Evolutionary conservation across 2,888 invertebrate species (phyloP).

Genomic region (Brassicogethes aeneus): DNA sequence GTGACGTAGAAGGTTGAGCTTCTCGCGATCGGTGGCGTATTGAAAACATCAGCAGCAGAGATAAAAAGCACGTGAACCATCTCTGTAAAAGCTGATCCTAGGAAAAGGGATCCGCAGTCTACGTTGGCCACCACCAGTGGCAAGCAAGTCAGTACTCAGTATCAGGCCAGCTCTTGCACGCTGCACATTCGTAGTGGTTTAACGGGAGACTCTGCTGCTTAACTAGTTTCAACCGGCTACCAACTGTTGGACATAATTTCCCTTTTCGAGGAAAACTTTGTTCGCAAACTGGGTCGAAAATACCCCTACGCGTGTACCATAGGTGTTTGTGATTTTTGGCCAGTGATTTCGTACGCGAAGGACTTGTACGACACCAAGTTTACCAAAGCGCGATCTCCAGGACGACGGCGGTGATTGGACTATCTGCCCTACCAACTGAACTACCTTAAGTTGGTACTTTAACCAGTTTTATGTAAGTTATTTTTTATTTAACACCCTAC

Average conservation of each 20-base stretch:
- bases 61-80: conserved; percentile 27
- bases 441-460: conserved; percentile 4
- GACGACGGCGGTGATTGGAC: conserved; percentile 16
- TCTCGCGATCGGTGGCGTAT: conserved; percentile 2
- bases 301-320: conserved; percentile 11
- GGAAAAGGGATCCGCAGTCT: conserved; percentile 27
- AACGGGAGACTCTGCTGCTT: too few relatives aligned
- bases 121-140: conserved; percentile 21
- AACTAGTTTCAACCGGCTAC: conserved; percentile 21
- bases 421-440: neutral
- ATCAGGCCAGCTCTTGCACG: conserved; percentile 26
- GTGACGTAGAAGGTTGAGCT: too few relatives aligned
- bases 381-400: conserved; percentile 17
- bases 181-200: too few relatives aligned
- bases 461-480: conserved; percentile 17
- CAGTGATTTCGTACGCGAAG: conserved; percentile 12
- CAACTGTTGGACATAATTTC: conserved; percentile 6
- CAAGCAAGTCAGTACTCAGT: conserved; percentile 20
- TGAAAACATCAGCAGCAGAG: conserved; percentile 9
- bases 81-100: conserved; percentile 28
- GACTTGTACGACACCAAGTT: conserved; percentile 15
- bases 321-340: conserved; percentile 17
- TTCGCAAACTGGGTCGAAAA: conserved; percentile 20
- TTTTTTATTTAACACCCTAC: too few relatives aligned
- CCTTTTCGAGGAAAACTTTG: conserved; percentile 9